Evolutionary conservation across 2,113 vertebrate species (phyloP).

Genomic region (Hucho hucho): DNA sequence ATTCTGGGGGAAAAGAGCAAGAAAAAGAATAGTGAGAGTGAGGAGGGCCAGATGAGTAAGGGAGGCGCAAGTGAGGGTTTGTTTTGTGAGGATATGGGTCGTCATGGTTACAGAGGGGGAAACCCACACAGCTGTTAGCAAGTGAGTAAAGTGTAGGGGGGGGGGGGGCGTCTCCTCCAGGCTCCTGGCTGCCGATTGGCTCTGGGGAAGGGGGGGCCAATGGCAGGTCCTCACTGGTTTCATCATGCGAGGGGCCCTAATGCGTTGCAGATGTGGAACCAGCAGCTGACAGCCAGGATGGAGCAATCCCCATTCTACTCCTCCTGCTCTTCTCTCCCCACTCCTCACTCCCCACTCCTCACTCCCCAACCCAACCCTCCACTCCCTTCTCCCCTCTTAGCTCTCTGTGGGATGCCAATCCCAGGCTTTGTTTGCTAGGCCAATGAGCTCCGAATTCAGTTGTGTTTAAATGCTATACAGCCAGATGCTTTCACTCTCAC

Average conservation of each 20-base stretch:
- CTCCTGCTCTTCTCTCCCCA: background rate
- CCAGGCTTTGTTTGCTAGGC: background rate
- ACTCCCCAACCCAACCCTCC: background rate
- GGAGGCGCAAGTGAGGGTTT: constrained; percentile 35
- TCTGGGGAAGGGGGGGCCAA: constrained; percentile 43
- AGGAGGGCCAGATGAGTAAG: constrained; percentile 15
- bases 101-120: constrained; percentile 69
- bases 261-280: constrained; percentile 71
- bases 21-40: background rate
- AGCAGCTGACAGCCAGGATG: constrained; percentile 44
- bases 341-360: background rate
- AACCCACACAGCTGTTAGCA: constrained; percentile 75
- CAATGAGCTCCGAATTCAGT: background rate
- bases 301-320: constrained; percentile 24
- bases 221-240: constrained; percentile 64
- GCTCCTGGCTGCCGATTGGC: constrained; percentile 48
- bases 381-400: background rate
- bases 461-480: background rate
- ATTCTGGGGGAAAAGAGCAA: background rate
- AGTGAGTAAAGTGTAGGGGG: constrained; percentile 15
- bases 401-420: background rate
- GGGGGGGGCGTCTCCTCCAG: constrained; percentile 38
- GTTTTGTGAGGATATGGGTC: constrained; percentile 64
- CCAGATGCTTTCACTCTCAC: constrained; percentile 48
- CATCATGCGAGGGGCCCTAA: constrained; percentile 68